Evolutionary conservation across 2,888 invertebrate species (phyloP), one percentile per base, ranked within the genome.

Genomic region (Pseudoips prasinana): DNA sequence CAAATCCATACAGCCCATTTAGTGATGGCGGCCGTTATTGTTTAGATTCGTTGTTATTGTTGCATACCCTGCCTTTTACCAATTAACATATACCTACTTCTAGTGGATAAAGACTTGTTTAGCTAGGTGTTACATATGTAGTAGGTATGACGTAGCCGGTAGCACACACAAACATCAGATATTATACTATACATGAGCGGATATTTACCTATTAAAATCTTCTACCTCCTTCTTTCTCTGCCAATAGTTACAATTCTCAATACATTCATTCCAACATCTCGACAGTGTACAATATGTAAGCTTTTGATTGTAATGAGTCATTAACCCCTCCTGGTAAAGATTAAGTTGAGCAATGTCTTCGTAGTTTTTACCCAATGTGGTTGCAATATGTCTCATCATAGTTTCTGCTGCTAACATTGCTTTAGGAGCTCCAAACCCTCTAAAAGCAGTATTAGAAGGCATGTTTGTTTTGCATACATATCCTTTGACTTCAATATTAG

Each of bases 391-490:
- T 44, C 94, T 89, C 25, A 96, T 92, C 61, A 96, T 92, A 42
- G 88, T 91, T 79, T 98, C 98, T 0, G 92, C 93, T 5, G 93
- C 91, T 58, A 95, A 92, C 96, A 97, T 96, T 3, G 94, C 96
- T 73, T 97, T 96, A 0, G 97, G 97, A 0, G 93, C 96, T 1
- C 97, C 97, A 64, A 97, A 97, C 1, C 96, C 97, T 63, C 98
- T 90, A 65, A 98, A 98, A 0, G 98, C 98, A 0, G 98, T 98
- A 69, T 96, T 97, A 0, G 97, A 96, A 0, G 96, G 93, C 47
- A 96, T 76, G 84, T 98, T 97, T 0, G 98, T 98, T 77, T 92
- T 94, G 69, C 98, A 98, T 4, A 92, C 86, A 68, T 92, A 93
- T 1, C 94, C 94, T 10, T 84, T 85, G 0, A 95, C 90, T 50